phyloP scores from a whole-genome alignment of 2,113 vertebrate species.

The Embiotoca jacksoni region DNA sequence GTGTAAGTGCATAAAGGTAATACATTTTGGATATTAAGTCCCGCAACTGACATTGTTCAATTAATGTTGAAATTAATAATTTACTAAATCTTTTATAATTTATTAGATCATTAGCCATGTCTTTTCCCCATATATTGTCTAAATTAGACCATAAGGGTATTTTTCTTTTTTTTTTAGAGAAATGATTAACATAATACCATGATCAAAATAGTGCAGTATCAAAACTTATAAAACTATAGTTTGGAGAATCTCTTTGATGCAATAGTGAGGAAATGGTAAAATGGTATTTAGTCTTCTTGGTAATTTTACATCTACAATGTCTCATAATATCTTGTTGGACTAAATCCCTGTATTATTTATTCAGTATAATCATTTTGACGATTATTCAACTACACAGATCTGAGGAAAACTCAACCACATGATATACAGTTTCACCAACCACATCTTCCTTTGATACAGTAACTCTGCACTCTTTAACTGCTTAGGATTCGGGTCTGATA shows the following conservation, averaged over 20 bases:
- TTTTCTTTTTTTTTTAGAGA: neutral
- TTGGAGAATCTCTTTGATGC: neutral
- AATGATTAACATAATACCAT: neutral
- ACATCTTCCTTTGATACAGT: constrained; percentile 2
- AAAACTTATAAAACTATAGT: neutral
- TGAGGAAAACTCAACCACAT: constrained; percentile 14
- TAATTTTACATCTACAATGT: neutral
- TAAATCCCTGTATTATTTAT: neutral
- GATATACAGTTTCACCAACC: constrained; percentile 7
- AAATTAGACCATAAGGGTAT: neutral
- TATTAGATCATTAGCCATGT: too few relatives aligned
- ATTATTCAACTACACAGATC: neutral
- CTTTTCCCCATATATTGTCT: too few relatives aligned
- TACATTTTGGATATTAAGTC: neutral
- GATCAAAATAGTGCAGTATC: neutral
- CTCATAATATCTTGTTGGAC: neutral
- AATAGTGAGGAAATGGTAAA: neutral
- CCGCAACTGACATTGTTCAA: neutral
- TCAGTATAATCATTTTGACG: neutral
- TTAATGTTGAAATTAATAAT: neutral
- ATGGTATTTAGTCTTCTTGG: too few relatives aligned
- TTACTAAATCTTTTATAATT: too few relatives aligned
- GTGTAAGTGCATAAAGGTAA: neutral
- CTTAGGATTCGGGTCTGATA: constrained; percentile 19
- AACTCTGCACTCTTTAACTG: neutral